Percentiles rank a stretch among this genome's conserved stretches.
These are phyloP conservation scores for Montipora efflorescens DNA, from an alignment of 64 coral and sea anemone species.

Conservation along the genomic window DNA sequence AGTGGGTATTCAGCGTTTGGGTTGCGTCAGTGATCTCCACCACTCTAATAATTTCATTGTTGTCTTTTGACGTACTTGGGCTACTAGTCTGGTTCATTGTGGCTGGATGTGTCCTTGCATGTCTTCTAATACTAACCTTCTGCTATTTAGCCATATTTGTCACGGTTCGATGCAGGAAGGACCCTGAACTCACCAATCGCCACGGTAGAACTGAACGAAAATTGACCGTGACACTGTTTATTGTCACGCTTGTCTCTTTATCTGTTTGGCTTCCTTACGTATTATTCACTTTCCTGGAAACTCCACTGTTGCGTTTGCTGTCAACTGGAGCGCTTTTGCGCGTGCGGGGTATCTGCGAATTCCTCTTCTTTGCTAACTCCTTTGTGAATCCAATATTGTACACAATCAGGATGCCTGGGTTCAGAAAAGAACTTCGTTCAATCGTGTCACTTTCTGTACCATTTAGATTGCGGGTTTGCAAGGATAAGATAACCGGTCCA, in stretches of 20 bases:
- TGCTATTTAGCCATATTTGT: slow-evolving; percentile 7
- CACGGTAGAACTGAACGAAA: slow-evolving; percentile 11
- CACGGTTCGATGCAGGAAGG: neutral
- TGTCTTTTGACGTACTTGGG: neutral
- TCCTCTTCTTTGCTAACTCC: slow-evolving; percentile 22
- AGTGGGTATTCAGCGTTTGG: neutral
- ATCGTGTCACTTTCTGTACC: neutral
- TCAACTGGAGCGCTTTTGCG: neutral
- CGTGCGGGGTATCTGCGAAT: neutral
- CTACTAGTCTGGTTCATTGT: neutral
- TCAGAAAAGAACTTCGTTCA: slow-evolving; percentile 20
- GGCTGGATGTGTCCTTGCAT: neutral
- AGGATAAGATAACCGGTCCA: neutral
- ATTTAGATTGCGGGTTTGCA: neutral
- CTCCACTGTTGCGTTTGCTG: neutral
- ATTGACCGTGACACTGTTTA: slow-evolving; percentile 21
- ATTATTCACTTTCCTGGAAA: slow-evolving; percentile 14
- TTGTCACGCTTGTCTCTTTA: slow-evolving; percentile 24
- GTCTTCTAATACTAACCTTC: neutral
- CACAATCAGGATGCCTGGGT: slow-evolving; percentile 24
- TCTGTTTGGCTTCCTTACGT: slow-evolving; percentile 29
- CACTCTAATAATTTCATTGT: neutral
- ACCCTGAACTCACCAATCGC: neutral
- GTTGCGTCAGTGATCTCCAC: neutral
- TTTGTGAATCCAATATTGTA: slow-evolving; percentile 48